Evolutionary conservation across 2,113 vertebrate genomes (phyloP), one percentile per base, ranked within the genome.

Genomic region (Salminus brasiliensis): DNA sequence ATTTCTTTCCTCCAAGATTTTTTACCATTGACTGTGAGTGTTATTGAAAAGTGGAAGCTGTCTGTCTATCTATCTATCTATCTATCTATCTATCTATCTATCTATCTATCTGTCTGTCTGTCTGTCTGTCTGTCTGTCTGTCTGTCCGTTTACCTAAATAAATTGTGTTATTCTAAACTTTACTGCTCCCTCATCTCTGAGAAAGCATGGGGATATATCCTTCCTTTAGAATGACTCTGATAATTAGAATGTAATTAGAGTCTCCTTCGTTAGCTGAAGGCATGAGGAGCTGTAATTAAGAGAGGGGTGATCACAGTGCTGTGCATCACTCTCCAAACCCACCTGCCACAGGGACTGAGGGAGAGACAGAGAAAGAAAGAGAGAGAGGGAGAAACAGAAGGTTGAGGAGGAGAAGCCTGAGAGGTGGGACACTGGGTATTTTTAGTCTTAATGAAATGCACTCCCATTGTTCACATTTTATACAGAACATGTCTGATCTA

Each of bases 221-320:
- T 55, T 77, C 75, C 65, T 41, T 68, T 67, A 68, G 23, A 43
- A 68, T 57, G 49, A 34, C 49, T 69, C 41, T 63, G 36, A 23
- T 77, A 57, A 77, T 77, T 77, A 77, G 47, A 77, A 49, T 57
- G 45, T 41, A 77, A 77, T 77, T 77, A 77, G 47, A 76, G 75
- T 39, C 63, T 55, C 63, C 75, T 13, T 67, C 75, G 1, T 34
- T 77, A 5, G 65, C 75, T 77, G 39, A 25, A 77, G 75, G 75
- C 75, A 77, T 55, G 63, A 77, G 47, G 49, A 55, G 75, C 49
- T 69, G 67, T 77, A 68, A 77, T 77, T 77, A 77, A 77, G 45
- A 41, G 34, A 77, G 62, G 49, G 74, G 45, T 76, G 74, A 67
- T 76, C 74, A 77, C 49, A 77, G 75, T 49, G 34, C 36, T 30